Base-by-base conservation (phyloP, 1,140 invertebrate species). In the Luehdorfia chinensis region DNA sequence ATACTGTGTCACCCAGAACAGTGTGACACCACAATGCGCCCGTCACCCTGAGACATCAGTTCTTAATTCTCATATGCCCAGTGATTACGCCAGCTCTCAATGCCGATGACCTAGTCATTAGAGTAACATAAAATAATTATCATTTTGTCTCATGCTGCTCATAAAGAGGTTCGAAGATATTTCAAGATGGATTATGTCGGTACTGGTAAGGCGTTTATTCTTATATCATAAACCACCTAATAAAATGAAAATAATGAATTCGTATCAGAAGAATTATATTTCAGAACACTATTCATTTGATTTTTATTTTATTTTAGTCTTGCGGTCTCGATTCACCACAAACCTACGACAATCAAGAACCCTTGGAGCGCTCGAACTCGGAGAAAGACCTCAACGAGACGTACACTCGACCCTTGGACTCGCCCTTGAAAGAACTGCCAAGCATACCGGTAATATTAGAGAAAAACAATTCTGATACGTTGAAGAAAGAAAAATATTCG, bases 381-480 rank as follows among this genome's bases (percentile, higher is more conserved):
- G 79, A 84, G 2, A 84, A 81, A 25, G 81, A 80, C 11, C 16
- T 69, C 0, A 85, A 85, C 34, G 78, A 83, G 6, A 85, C 81
- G 0, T 81, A 62, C 49, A 56, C 52, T 1, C 55, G 71, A 33
- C 60, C 66, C 0, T 23, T 68, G 15, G 80, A 84, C 16, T 53
- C 66, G 2, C 21, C 55, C 7, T 69, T 68, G 28, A 71, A 83
- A 28, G 74, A 77, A 36, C 32, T 75, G 6, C 72, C 74, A 6
- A 56, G 59, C 11, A 77, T 75, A 0, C 75, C 70, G 7, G 56
- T 55, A 0, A 71, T 69, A 21, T 61, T 59, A 5, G 73, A 75
- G 15, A 77, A 66, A 32, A 83, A 77, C 27, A 73, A 45, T 25
- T 59, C 71, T 0, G 66, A 77, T 34, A 33, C 52, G 0, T 39